These are phyloP conservation scores for Rhodinocichla rosea DNA, from an alignment of 2,113 vertebrate species.

Conservation along the genomic window DNA sequence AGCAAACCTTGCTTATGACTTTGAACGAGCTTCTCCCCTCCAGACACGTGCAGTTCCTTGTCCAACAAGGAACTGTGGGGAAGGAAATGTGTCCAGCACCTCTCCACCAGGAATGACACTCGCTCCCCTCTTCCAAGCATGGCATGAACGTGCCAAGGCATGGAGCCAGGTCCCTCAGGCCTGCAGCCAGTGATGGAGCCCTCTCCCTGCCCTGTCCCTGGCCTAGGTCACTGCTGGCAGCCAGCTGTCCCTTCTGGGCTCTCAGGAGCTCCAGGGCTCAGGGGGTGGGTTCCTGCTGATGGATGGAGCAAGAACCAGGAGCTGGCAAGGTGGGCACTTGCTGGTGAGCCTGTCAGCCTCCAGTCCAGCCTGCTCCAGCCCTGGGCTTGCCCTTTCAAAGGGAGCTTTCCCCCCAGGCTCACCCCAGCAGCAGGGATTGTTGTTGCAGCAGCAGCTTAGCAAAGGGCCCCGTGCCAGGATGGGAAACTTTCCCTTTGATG, in stretches of 20 bases:
- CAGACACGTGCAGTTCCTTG: accelerated
- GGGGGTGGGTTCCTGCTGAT: accelerated
- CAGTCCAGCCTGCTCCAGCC: background rate
- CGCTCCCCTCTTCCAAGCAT: background rate
- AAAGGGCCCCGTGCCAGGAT: background rate
- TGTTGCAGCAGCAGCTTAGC: background rate
- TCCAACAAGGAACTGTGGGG: too few relatives aligned
- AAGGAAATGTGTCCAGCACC: accelerated
- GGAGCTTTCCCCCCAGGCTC: background rate
- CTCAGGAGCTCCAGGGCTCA: background rate
- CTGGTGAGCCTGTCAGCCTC: background rate
- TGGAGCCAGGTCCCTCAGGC: background rate
- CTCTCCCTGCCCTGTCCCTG: background rate
- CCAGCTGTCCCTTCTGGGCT: background rate
- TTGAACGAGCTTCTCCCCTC: background rate
- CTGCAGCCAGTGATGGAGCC: background rate
- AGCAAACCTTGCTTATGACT: background rate
- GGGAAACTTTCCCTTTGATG: accelerated
- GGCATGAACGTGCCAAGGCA: background rate
- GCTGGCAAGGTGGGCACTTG: background rate
- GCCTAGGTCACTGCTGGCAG: background rate
- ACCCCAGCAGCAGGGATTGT: background rate
- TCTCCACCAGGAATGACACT: background rate
- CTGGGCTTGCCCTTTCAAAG: background rate
- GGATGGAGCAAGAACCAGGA: background rate